These are phyloP conservation scores for Xyrauchen texanus DNA, from an alignment of 2,113 vertebrate species.

Conservation along the genomic window DNA sequence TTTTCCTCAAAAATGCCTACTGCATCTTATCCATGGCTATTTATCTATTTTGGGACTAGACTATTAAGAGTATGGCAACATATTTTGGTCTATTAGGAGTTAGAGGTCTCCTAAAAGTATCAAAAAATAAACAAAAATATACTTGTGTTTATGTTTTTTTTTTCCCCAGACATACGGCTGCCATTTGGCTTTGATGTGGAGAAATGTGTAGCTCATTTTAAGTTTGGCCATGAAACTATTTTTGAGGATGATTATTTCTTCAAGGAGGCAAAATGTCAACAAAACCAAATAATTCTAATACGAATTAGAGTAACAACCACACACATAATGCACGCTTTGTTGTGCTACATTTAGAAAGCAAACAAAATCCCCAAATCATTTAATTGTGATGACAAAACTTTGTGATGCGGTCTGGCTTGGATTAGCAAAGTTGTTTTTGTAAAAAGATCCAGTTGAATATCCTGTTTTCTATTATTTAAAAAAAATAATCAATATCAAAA, in stretches of 20 bases:
- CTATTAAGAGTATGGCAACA: too few relatives aligned
- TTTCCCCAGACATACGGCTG: conserved; percentile 6
- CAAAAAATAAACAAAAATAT: too few relatives aligned
- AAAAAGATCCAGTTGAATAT: not conserved
- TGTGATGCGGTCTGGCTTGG: conserved; percentile 20
- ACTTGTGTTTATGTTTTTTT: conserved; percentile 31
- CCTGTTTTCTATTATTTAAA: not conserved
- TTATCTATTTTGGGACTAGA: too few relatives aligned
- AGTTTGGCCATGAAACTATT: conserved; percentile 25
- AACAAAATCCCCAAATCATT: conserved; percentile 40
- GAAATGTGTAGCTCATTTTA: conserved; percentile 24
- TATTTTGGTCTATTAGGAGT: too few relatives aligned
- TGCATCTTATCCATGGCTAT: too few relatives aligned
- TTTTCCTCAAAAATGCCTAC: too few relatives aligned
- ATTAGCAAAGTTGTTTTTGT: conserved; percentile 29
- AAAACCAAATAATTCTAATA: conserved; percentile 9
- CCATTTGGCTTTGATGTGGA: conserved; percentile 42
- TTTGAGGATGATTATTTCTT: conserved; percentile 20
- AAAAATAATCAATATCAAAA: too few relatives aligned
- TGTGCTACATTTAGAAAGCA: conserved; percentile 35
- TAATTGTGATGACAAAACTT: conserved; percentile 24
- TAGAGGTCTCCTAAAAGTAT: too few relatives aligned
- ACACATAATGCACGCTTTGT: conserved; percentile 7
- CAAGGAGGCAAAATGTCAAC: conserved; percentile 1
- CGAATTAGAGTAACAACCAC: conserved; percentile 23